Percentiles rank a stretch among this genome's conserved stretches.
Evolutionary conservation across 1,140 invertebrate genomes (phyloP).

Genomic region (Alviniconcha marisindica): DNA sequence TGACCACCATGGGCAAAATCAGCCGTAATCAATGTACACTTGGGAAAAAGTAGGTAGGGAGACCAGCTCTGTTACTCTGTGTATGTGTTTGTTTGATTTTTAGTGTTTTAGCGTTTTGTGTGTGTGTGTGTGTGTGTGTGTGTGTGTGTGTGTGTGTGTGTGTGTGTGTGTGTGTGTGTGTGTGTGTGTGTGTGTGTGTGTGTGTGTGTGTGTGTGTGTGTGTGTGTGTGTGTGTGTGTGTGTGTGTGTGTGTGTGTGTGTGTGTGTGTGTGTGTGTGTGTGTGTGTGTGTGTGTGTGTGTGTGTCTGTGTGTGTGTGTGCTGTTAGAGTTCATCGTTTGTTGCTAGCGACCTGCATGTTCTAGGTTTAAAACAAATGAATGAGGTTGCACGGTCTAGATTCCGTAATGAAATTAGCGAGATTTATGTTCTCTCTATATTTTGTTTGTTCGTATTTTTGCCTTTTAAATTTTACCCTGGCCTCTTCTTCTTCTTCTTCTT

Average conservation of each 20-base stretch:
- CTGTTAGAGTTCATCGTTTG: too few species aligned
- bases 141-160: conserved; percentile 27
- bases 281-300: conserved; percentile 12
- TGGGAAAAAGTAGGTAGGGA: too few species aligned
- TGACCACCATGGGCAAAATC: too few species aligned
- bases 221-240: conserved; percentile 10
- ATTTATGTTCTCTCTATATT: too few species aligned
- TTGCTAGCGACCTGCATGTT: too few species aligned
- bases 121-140: conserved; percentile 3
- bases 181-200: conserved; percentile 30
- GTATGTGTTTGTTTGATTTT: not conserved
- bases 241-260: conserved; percentile 19
- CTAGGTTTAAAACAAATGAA: too few species aligned
- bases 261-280: conserved; percentile 15
- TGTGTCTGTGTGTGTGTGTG: conserved; percentile 17
- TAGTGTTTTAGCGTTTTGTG: not conserved
- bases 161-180: conserved; percentile 26
- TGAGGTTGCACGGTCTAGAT: too few species aligned
- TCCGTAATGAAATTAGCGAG: too few species aligned
- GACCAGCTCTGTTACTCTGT: not conserved
- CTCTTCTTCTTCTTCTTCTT: too few species aligned
- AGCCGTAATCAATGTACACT: too few species aligned
- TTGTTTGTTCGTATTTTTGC: too few species aligned
- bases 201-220: conserved; percentile 8
- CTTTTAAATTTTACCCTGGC: too few species aligned